Base-by-base conservation (phyloP, 2,113 vertebrate genomes). In the Halcyon malimbica region DNA sequence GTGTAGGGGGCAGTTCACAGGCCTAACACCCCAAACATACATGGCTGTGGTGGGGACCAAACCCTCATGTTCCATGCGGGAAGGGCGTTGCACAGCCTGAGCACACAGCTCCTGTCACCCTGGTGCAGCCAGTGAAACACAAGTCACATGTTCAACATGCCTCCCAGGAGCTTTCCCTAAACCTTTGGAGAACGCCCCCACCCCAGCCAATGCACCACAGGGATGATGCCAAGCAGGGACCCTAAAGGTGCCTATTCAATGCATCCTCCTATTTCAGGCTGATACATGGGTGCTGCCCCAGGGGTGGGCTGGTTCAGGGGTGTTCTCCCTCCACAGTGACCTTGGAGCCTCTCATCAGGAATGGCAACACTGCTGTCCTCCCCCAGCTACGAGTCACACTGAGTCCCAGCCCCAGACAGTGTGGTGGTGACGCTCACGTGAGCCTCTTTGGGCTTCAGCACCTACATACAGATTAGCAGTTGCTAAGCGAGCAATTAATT, bases 401-500 rank as follows among this genome's bases (percentile, higher is more conserved):
- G 11, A 93, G 78, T 86, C 76, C 1, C 63, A 75, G 89, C 89
- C 79, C 77, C 64, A 60, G 56, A 92, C 90, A 4, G 1, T 3
- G 3, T 31, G 2, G 10, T 76, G 73, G 59, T 79, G 94, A 92
- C 3, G 53, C 62, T 92, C 73, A 26, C 70, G 10, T 19, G 69
- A 11, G 16, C 54, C 65, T 74, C 57, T 8, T 13, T 10, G 16
- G 23, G 65, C 48, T 78, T 2, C 63, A 11, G 64, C 92, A 71
- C 80, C 96, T 2, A 21, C 86, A 1, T 56, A 8, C 33, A 6
- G 21, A 59, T 51, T 3, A 79, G 74, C 74, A 46, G 96, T 93
- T 95, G 90, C 90, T 85, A 94, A 91, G 95, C 5, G 28, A 95
- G 91, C 81, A 67, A 60, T 20, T 93, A 70, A 64, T 50, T 39